Percentiles rank a stretch among this genome's conserved stretches.
phyloP scores from a whole-genome alignment of 1,140 invertebrate genomes.

The Heliconius himera region DNA sequence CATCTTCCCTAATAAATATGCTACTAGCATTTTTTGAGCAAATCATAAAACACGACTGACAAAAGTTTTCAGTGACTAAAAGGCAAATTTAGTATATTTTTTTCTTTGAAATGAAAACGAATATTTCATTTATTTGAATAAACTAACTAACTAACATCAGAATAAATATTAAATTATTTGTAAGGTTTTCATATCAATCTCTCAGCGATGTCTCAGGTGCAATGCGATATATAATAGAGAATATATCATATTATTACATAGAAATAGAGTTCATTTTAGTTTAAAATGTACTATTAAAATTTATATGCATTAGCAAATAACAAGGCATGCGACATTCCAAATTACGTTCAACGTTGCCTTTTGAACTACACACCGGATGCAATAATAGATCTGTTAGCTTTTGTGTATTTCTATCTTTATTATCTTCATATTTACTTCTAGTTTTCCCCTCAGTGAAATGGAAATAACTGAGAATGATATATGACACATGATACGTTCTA shows the following conservation, averaged over 20 bases:
- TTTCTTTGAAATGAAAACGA: neutral
- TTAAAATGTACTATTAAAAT: neutral
- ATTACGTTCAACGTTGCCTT: constrained; percentile 20
- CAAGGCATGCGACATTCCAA: constrained; percentile 13
- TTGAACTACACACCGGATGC: constrained; percentile 11
- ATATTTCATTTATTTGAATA: neutral
- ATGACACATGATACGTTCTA: too few relatives aligned
- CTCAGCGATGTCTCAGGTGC: neutral
- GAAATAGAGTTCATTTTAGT: neutral
- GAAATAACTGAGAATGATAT: too few relatives aligned
- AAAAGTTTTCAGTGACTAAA: too few relatives aligned
- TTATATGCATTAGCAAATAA: constrained; percentile 17
- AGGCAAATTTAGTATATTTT: too few relatives aligned
- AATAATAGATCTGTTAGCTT: neutral
- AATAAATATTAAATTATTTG: neutral
- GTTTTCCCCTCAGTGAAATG: too few relatives aligned
- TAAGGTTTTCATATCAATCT: constrained; percentile 2
- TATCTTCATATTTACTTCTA: too few relatives aligned
- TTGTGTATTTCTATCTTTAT: neutral
- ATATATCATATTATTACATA: neutral
- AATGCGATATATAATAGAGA: neutral
- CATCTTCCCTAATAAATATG: too few relatives aligned
- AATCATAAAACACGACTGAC: too few relatives aligned
- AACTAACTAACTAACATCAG: neutral
- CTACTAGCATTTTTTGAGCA: too few relatives aligned